Base-by-base conservation (phyloP, 2,113 vertebrate species). In the Austrofundulus limnaeus region DNA sequence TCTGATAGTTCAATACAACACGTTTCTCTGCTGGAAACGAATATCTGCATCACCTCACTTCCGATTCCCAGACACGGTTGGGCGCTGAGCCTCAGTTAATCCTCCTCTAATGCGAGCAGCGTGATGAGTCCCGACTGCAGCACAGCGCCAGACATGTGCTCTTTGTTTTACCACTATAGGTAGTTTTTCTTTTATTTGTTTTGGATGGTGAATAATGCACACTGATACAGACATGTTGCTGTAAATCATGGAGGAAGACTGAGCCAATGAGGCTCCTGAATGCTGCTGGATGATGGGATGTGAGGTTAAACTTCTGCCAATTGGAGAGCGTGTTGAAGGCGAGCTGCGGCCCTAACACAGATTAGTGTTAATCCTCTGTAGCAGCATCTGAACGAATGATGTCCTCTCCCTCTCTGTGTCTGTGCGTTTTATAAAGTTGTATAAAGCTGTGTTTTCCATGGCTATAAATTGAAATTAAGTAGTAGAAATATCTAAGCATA, bases 331-430 rank as follows among this genome's bases (percentile, higher is more conserved):
- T 58, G 23, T 63, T 80, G 58, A 34, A 83, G 64, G 56, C 49
- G 34, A 62, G 54, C 67, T 52, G 59, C 1, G 15, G 52, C 66
- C 60, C 74, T 71, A 76, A 85, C 70, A 77, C 38, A 77, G 90
- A 89, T 91, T 90, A 90, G 80, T 50, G 55, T 17, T 90, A 90
- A 91, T 90, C 88, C 85, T 68, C 72, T 81, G 60, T 8, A 41
- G 75, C 72, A 53, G 70, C 70, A 42, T 64, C 56, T 67, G 75
- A 42, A 73, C 54, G 55, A 74, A 61, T 63, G 39, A 48, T 54
- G 61, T 67, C 63, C 57, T 51, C 66, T 80, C 57, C 43, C 49
- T 28, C 45, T 61, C 73, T 11, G 41, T 28, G 24, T 59, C 39
- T 34, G 43, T 63, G 25, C 43, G 53, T 38, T 46, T 60, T 62